Evolutionary conservation across 2,113 vertebrate genomes (phyloP).

Genomic region (Silurus meridionalis): DNA sequence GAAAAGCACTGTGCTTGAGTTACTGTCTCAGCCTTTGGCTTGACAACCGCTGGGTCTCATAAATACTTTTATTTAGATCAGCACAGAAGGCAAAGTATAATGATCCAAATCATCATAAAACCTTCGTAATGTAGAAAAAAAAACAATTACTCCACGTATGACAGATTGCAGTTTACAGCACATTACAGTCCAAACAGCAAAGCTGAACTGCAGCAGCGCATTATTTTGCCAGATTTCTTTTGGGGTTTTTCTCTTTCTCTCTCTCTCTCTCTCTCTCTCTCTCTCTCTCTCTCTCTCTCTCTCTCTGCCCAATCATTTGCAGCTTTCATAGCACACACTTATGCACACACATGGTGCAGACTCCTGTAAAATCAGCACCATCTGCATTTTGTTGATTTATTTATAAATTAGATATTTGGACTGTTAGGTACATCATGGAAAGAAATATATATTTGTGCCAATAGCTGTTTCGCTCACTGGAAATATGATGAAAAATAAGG

Average conservation of each 20-base stretch:
- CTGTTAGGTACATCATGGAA: not conserved
- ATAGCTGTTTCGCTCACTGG: not conserved
- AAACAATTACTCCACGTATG: conserved; percentile 7
- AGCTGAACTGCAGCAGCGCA: not conserved
- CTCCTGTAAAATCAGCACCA: conserved; percentile 4
- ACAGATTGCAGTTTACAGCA: conserved; percentile 21
- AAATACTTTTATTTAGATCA: conserved; percentile 37
- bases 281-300: not conserved
- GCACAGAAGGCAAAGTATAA: conserved; percentile 34
- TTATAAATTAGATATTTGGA: not conserved
- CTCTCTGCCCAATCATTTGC: not conserved
- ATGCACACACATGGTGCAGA: not conserved
- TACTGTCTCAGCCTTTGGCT: conserved; percentile 36
- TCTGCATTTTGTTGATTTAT: not conserved
- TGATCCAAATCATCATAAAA: conserved; percentile 36
- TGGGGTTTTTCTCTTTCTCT: too few relatives aligned
- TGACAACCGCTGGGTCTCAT: not conserved
- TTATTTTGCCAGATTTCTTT: not conserved
- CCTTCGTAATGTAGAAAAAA: not conserved
- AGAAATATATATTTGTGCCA: not conserved
- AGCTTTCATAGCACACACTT: not conserved
- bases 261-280: too few relatives aligned
- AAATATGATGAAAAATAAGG: not conserved
- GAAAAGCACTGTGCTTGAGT: conserved; percentile 32
- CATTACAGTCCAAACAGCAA: conserved; percentile 1